Percentiles rank a stretch among this genome's conserved stretches.
These are phyloP conservation scores for Ochropleura leucogaster DNA, from an alignment of 2,888 invertebrate genomes.

Conservation along the genomic window DNA sequence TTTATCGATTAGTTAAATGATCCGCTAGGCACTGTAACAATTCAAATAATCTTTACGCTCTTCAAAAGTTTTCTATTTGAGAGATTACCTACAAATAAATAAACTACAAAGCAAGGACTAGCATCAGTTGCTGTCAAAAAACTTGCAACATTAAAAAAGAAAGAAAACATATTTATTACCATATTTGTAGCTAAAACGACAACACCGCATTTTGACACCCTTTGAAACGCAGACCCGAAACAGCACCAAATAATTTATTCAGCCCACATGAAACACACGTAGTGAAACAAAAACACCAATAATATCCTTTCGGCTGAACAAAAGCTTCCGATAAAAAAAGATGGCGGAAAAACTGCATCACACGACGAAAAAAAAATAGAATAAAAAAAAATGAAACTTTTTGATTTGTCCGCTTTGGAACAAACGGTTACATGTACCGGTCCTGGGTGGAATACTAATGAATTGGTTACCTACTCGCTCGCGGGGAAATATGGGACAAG, in stretches of 20 bases:
- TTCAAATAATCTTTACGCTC: not conserved
- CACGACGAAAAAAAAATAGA: slow-evolving; percentile 42
- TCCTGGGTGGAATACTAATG: slow-evolving; percentile 76
- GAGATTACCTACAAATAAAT: slow-evolving; percentile 3
- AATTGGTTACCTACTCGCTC: slow-evolving; percentile 71
- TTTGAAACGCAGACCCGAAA: slow-evolving; percentile 36
- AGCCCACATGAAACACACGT: slow-evolving; percentile 18
- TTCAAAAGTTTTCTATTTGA: not conserved
- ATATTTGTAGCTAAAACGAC: not conserved
- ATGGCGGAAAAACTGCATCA: slow-evolving; percentile 56
- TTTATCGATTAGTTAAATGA: not conserved
- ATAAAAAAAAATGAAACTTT: slow-evolving; percentile 65
- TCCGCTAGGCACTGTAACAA: not conserved
- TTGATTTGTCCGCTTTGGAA: slow-evolving; percentile 69
- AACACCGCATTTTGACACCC: slow-evolving; percentile 21
- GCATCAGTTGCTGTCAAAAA: slow-evolving; percentile 25
- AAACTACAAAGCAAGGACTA: slow-evolving; percentile 13
- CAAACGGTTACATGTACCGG: slow-evolving; percentile 61
- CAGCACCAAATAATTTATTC: slow-evolving; percentile 42
- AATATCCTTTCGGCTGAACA: slow-evolving; percentile 34
- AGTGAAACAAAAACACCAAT: slow-evolving; percentile 41
- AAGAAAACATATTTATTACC: too few relatives aligned
- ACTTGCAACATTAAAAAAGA: not conserved
- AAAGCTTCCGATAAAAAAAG: slow-evolving; percentile 52
- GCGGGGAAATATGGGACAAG: slow-evolving; percentile 62